Base-by-base conservation (phyloP, 2,113 vertebrate genomes). In the Smithornis capensis region DNA sequence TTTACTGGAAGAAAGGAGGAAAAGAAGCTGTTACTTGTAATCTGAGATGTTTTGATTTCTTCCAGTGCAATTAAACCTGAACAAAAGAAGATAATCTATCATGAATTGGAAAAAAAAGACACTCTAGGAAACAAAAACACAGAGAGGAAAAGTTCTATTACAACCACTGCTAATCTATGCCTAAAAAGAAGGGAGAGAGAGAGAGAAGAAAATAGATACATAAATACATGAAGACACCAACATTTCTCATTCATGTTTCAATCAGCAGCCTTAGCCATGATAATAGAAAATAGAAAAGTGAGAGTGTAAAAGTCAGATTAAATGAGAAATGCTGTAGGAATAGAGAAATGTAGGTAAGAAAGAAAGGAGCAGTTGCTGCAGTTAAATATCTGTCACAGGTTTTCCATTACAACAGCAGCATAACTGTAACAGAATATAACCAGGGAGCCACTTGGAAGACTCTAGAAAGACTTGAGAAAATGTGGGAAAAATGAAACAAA, bases 261-360 rank as follows among this genome's bases (percentile, higher is more conserved):
- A 79, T 76, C 52, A 75, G 23, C 16, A 83, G 19, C 15, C 40
- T 91, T 86, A 83, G 45, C 19, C 81, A 63, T 40, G 16, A 52
- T 55, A 95, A 71, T 55, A 52, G 83, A 87, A 94, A 92, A 28
- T 38, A 75, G 74, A 86, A 94, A 95, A 19, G 31, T 93, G 88
- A 83, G 57, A 94, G 95, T 60, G 49, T 71, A 74, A 73, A 68
- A 65, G 38, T 78, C 45, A 82, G n/a, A 89, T 83, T 67, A 92
- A 89, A 35, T 57, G 40, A 96, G 64, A 94, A 93, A 89, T 93
- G 75, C 47, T 78, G 50, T 59, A 89, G 33, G 27, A 91, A 92
- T 50, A 91, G 89, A 82, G n/a, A 87, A 90, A 91, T 16, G 52
- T 12, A 82, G 23, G 17, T 89, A 92, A 89, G 90, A 87, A 64